Base-by-base conservation (phyloP, 2,113 vertebrate species). In the Archilochus colubris region DNA sequence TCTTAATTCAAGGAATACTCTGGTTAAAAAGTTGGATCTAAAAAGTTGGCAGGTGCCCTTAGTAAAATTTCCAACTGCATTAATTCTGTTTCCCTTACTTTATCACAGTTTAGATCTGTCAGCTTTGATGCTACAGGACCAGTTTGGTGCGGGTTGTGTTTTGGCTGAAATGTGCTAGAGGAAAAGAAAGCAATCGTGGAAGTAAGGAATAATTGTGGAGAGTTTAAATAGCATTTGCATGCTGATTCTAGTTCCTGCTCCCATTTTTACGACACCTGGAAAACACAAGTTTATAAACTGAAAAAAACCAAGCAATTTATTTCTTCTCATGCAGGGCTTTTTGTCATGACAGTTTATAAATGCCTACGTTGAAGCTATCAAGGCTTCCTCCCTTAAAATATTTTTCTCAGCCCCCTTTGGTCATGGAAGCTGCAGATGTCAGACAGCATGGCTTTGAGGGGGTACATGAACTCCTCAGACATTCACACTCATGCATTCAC, bases 161-260 rank as follows among this genome's bases (percentile, higher is more conserved):
- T 96, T 90, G 86, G 80, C 82, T 93, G 76, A 70, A 68, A 58
- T 50, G 68, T 83, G 50, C 70, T 86, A 40, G 16, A 91, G 33
- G 31, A 10, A 28, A 79, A 90, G 55, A 91, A 94, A 86, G 23
- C 75, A n/a, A 30, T 17, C 54, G 82, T 6, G 63, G 70, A 91
- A 63, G 61, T 50, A 78, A 53, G 51, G 51, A 85, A 80, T 87
- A 95, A 95, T 28, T 89, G 72, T 17, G 4, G 33, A 74, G 63
- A 80, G 59, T 70, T 95, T 80, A 79, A 88, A 88, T 63, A 87
- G 70, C 72, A 94, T 88, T 88, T 95, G 64, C 75, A 67, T 59
- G 94, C 75, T 44, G 89, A 86, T 94, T 68, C 79, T 88, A 89
- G 91, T 93, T 91, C 80, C 46, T 74, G 51, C 43, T 92, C 83